Percentiles rank a stretch among this genome's conserved stretches.
Evolutionary conservation across 2,888 invertebrate species (phyloP).

Genomic region (Slavum lentiscoides): DNA sequence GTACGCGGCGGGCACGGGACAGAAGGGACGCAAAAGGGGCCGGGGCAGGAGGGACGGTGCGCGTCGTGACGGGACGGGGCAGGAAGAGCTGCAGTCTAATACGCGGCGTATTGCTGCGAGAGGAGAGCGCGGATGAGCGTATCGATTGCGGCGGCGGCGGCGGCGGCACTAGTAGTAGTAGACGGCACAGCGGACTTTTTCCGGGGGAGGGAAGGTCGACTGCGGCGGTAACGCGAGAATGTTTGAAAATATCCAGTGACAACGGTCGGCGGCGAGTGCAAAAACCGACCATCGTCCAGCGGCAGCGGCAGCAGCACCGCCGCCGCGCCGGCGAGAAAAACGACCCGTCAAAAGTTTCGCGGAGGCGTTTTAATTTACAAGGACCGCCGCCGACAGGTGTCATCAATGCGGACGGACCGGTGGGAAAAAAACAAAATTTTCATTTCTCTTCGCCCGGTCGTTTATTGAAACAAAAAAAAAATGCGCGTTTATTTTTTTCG

Average conservation of each 20-base stretch:
- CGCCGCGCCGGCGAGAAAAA: conserved; percentile 18
- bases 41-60: neutral
- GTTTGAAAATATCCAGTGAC: conserved; percentile 46
- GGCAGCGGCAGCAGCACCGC: too few relatives aligned
- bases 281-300: conserved; percentile 15
- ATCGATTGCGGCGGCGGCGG: conserved; percentile 17
- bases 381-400: conserved; percentile 37
- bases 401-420: neutral
- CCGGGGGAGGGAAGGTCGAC: neutral
- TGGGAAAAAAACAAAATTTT: neutral
- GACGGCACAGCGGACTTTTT: neutral
- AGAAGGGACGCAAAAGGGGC: neutral
- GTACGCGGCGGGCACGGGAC: too few relatives aligned
- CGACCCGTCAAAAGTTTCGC: conserved; percentile 29
- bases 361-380: conserved; percentile 43
- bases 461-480: too few relatives aligned
- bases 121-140: neutral
- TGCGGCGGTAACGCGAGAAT: conserved; percentile 17
- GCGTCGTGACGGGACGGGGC: neutral
- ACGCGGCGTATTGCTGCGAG: too few relatives aligned
- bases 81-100: neutral
- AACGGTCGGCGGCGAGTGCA: neutral
- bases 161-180: neutral
- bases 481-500: too few relatives aligned
- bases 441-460: neutral